A percentile compares a stretch with the other conserved stretches of the same genome.
These are phyloP conservation scores for Syngnathoides biaculeatus DNA, from an alignment of 2,113 vertebrate species.

Conservation along the genomic window DNA sequence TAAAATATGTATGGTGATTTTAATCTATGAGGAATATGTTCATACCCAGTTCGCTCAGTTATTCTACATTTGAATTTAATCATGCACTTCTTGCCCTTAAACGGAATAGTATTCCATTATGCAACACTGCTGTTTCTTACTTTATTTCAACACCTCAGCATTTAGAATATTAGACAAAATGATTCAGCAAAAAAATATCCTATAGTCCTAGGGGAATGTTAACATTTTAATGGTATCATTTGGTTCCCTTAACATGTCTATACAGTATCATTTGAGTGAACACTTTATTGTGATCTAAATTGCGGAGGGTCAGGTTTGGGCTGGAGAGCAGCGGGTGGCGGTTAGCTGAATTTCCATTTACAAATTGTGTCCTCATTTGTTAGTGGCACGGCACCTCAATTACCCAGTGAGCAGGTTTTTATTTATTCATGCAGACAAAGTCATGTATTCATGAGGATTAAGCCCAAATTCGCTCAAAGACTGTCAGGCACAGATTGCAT, in stretches of 20 bases:
- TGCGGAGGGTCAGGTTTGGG: slow-evolving; percentile 41
- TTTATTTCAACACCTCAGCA: slow-evolving; percentile 24
- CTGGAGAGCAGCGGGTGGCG: background rate
- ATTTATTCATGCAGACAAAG: slow-evolving; percentile 82
- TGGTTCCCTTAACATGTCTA: slow-evolving; percentile 28
- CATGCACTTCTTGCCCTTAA: background rate
- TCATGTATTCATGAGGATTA: slow-evolving; percentile 81
- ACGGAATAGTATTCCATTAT: background rate
- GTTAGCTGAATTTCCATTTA: slow-evolving; percentile 54
- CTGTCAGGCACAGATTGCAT: slow-evolving; percentile 76
- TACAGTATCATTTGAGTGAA: slow-evolving; percentile 54
- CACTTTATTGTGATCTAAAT: slow-evolving; percentile 64
- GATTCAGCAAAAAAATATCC: slow-evolving; percentile 22
- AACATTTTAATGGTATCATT: slow-evolving; percentile 41
- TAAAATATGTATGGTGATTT: slow-evolving; percentile 1
- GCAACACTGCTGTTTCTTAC: background rate
- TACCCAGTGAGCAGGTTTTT: slow-evolving; percentile 76
- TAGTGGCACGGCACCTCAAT: slow-evolving; percentile 76
- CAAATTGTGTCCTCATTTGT: slow-evolving; percentile 76
- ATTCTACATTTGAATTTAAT: slow-evolving; percentile 5
- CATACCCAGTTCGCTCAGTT: background rate
- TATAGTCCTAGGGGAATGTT: slow-evolving; percentile 25
- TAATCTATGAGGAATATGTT: background rate
- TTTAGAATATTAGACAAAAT: slow-evolving; percentile 26
- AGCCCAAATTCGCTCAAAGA: slow-evolving; percentile 72